These are phyloP conservation scores for Sparidentex hasta DNA, from an alignment of 2,797 vertebrate genomes.

Conservation along the genomic window DNA sequence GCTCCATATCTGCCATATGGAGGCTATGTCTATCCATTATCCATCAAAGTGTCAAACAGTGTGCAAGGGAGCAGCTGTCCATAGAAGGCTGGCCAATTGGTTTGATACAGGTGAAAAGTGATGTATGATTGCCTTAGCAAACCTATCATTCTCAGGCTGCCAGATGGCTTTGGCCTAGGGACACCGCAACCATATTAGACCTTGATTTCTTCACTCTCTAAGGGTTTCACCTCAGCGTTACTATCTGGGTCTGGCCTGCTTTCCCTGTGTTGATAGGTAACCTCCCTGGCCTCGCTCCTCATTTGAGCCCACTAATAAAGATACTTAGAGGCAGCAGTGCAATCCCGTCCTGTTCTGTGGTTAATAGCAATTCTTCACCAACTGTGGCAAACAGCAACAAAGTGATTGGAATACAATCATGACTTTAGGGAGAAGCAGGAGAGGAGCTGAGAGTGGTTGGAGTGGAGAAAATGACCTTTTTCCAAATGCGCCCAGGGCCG, in stretches of 20 bases:
- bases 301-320: constrained; percentile 66
- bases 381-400: constrained; percentile 43
- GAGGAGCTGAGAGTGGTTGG: constrained; percentile 21
- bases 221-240: constrained; percentile 59
- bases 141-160: constrained; percentile 78
- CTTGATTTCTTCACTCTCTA: constrained; percentile 75
- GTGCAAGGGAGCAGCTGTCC: constrained; percentile 81
- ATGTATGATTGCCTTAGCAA: constrained; percentile 81
- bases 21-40: constrained; percentile 77
- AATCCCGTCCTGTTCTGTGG: constrained; percentile 29
- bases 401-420: constrained; percentile 43
- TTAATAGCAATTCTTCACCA: constrained; percentile 47
- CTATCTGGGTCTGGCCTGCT: constrained; percentile 59
- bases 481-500: constrained; percentile 9
- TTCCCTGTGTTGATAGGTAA: constrained; percentile 56
- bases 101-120: constrained; percentile 84
- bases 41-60: constrained; percentile 79
- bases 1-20: constrained; percentile 72
- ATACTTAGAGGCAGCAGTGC: constrained; percentile 37
- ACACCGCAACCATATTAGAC: constrained; percentile 71
- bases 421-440: constrained; percentile 35
- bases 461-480: constrained; percentile 47
- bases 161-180: constrained; percentile 75
- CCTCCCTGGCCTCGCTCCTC: constrained; percentile 49
- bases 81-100: constrained; percentile 80